Base-by-base conservation (phyloP, 23 tunicate species). In the Halocynthia aurantium region DNA sequence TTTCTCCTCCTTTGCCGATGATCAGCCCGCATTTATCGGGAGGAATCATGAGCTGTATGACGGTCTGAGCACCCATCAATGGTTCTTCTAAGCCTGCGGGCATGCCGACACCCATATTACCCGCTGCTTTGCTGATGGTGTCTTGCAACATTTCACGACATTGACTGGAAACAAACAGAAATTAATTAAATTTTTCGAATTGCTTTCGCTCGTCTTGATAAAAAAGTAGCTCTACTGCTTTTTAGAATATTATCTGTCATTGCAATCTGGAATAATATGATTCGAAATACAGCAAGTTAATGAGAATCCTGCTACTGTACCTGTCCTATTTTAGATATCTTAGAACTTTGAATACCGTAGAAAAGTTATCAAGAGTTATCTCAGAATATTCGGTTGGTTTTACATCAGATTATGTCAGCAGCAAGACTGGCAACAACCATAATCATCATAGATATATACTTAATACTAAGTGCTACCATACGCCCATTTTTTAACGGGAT, bases 11-110 rank as follows among this genome's bases (percentile, higher is more conserved):
- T 75, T 96, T 96, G 50, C 99, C 99, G 60, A 96, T 96, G 54
- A 96, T 91, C 52, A 96, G 67, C 5, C 99, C 99, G 69, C 99
- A 96, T 83, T 96, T 96, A 76, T 96, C 99, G 5, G 95, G 89
- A n/a, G 99, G 99, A 73, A 96, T 89, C 51, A 72, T 53, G 20
- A 74, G 62, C 22, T 81, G 81, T 76, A 80, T 71, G 15, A 66
- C 83, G 10, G 76, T 80, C 60, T 68, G 76, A 0, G 73, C 76
- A 5, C 73, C 65, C 15, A 40, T 51, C 13, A 61, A 60, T 60
- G 44, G 50, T 53, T 66, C 65, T 70, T 66, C 73, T 8, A 69
- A 19, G 11, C 76, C 66, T 53, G 76, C 61, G 54, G 51, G n/a
- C 49, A 70, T 66, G 53, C 10, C 19, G 12, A 70, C 54, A 20